phyloP scores from a whole-genome alignment of 2,113 vertebrate species.

The Pteropus alecto region DNA sequence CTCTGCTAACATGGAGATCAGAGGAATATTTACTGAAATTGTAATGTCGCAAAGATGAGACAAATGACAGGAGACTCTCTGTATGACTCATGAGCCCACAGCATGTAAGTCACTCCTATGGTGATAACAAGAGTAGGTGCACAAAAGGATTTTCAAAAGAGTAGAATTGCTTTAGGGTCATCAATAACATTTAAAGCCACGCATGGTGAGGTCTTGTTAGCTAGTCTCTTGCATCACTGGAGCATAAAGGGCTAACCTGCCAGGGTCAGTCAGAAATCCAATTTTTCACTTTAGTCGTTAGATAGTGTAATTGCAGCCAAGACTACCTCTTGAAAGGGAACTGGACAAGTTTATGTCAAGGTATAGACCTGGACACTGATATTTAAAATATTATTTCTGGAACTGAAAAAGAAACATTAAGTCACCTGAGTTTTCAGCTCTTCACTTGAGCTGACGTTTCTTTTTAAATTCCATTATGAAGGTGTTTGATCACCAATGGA shows the following conservation, averaged over 20 bases:
- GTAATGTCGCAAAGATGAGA: neutral
- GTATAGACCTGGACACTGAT: neutral
- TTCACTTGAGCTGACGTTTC: neutral
- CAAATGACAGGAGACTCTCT: neutral
- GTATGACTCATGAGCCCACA: neutral
- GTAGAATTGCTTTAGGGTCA: neutral
- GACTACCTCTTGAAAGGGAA: neutral
- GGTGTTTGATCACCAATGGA: neutral
- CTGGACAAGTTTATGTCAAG: neutral
- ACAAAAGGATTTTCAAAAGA: neutral
- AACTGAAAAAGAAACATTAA: neutral
- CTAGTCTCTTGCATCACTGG: neutral
- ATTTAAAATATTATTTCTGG: neutral
- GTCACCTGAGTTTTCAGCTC: neutral
- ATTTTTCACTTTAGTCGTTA: slow-evolving; percentile 37
- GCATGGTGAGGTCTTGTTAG: neutral
- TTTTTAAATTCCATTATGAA: neutral
- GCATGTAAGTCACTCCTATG: neutral
- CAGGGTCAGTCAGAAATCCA: slow-evolving; percentile 1
- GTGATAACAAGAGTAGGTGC: neutral
- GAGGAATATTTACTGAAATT: neutral
- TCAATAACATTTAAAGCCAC: neutral
- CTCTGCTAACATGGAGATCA: neutral
- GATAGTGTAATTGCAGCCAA: neutral
- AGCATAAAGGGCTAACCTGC: neutral